These are phyloP conservation scores for Hydropsyche tenuis DNA, from an alignment of 1,140 invertebrate species.

Conservation along the genomic window DNA sequence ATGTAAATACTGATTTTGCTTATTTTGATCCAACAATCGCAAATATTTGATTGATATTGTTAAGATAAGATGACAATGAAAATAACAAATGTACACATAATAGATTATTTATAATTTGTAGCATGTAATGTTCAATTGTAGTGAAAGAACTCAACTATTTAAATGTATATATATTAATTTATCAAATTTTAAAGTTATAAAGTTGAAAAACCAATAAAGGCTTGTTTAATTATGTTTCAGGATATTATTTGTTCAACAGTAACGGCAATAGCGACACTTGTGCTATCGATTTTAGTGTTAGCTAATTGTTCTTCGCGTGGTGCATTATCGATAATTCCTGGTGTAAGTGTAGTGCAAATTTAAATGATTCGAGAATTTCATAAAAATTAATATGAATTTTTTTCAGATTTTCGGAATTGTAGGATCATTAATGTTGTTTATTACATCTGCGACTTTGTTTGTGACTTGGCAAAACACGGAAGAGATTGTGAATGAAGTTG, in stretches of 20 bases:
- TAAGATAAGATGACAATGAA: too few species aligned
- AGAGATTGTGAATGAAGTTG: constrained; percentile 30
- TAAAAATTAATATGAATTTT: not conserved
- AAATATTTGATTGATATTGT: too few species aligned
- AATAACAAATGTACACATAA: too few species aligned
- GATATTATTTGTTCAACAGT: constrained; percentile 39
- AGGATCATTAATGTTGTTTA: constrained; percentile 37
- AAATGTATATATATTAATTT: too few species aligned
- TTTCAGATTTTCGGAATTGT: constrained; percentile 43
- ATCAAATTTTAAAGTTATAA: too few species aligned
- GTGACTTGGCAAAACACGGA: constrained; percentile 41
- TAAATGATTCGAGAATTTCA: not conserved
- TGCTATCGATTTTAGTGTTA: constrained; percentile 44
- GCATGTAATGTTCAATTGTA: too few species aligned
- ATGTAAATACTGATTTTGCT: too few species aligned
- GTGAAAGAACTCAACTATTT: too few species aligned
- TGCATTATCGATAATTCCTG: constrained; percentile 27
- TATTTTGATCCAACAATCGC: too few species aligned
- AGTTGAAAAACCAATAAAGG: too few species aligned
- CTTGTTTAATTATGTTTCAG: too few species aligned
- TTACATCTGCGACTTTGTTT: constrained; percentile 40
- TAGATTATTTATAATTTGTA: too few species aligned
- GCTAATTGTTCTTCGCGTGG: constrained; percentile 35
- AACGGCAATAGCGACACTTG: constrained; percentile 36
- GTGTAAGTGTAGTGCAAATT: constrained; percentile 14